Base-by-base conservation (phyloP, 2,888 invertebrate genomes). In the Cordilura impudica region DNA sequence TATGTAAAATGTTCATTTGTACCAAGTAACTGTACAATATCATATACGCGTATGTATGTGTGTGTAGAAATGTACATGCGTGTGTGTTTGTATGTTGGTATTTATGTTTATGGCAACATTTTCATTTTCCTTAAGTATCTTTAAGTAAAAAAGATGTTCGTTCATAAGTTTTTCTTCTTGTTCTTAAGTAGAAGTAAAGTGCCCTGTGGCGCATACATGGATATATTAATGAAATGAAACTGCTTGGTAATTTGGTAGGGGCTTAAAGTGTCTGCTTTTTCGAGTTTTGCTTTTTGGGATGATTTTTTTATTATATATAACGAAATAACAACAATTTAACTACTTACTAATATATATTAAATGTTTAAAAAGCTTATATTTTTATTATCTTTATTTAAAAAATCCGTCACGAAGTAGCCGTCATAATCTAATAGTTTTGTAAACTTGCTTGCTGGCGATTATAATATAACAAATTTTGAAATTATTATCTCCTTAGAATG, bases 1-100 rank as follows among this genome's bases (percentile, higher is more conserved):
- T 75, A 81, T 81, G 74, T 72, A 61, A 66, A 78, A 70, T 73
- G 60, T 75, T 75, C 43, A 65, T 56, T 54, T 43, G n/a, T 26
- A 58, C 29, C 19, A n/a, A 54, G 19, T 47, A 63, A 53, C 31
- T 49, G 53, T 23, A 63, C 53, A 26, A 23, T 26, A 35, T 45
- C 18, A 58, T 56, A 58, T 23, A 56, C 56, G 49, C n/a, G 21
- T 31, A 63, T 43, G 51, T 39, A 54, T 21, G 43, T 54, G 29
- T 51, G n/a, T 51, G 51, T 35, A 21, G 35, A 54, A 14, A 14
- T 43, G 16, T 23, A 67, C 23, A 23, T 43, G 23, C 14, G 43
- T 53, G 39, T 53, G 53, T 16, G 43, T 19, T n/a, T n/a, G n/a
- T n/a, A n/a, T n/a, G n/a, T n/a, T n/a, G n/a, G n/a, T n/a, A n/a